phyloP scores from a whole-genome alignment of 2,797 vertebrate genomes.

The Capromys pilorides region DNA sequence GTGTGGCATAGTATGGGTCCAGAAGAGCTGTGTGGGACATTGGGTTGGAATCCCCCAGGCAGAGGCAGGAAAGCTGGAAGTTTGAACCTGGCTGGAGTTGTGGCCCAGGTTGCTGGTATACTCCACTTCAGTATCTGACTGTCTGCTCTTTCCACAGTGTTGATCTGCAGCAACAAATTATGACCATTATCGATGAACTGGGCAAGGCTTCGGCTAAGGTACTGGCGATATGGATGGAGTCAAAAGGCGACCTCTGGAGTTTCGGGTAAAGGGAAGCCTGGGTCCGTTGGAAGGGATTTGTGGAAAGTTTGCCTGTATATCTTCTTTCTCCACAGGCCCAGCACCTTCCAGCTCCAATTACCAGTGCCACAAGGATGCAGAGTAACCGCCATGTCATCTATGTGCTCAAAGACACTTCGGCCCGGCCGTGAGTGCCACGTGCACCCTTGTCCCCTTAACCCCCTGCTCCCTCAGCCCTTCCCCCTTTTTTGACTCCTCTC shows the following conservation, averaged over 20 bases:
- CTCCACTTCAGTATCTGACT: not conserved
- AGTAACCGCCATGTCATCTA: constrained; percentile 92
- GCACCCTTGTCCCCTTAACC: not conserved
- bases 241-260: not conserved
- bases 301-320: constrained; percentile 6
- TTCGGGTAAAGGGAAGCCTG: not conserved
- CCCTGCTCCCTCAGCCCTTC: not conserved
- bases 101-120: not conserved
- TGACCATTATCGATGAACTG: constrained; percentile 91
- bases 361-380: constrained; percentile 92
- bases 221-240: not conserved
- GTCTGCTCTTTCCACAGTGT: constrained; percentile 82
- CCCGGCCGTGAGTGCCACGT: constrained; percentile 86
- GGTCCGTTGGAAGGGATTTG: not conserved
- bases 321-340: constrained; percentile 88
- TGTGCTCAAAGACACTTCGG: constrained; percentile 91
- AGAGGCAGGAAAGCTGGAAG: not conserved
- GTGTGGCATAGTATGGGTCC: not conserved
- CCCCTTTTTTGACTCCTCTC: not conserved
- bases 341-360: constrained; percentile 91
- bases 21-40: not conserved
- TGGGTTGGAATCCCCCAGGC: not conserved
- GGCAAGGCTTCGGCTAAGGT: constrained; percentile 94
- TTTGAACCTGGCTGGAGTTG: not conserved
- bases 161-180: constrained; percentile 89